Evolutionary conservation across 2,797 vertebrate species (phyloP), one percentile per base, ranked within the genome.

Genomic region (Gymnoscopelus braueri): DNA sequence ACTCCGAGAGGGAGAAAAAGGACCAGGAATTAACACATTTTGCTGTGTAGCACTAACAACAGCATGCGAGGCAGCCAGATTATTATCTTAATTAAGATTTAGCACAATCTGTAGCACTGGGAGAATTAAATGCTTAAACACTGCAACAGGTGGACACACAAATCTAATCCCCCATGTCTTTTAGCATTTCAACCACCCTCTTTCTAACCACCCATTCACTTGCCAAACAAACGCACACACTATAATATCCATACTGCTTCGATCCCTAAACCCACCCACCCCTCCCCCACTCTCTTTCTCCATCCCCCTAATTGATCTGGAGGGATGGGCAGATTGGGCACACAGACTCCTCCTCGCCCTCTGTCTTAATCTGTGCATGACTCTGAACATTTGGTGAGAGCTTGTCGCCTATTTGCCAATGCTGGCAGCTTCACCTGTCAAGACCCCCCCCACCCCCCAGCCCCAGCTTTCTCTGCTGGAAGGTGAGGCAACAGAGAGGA

Each of bases 371-470:
- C 61, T 71, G 67, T 26, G 57, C 67, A 71, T 77, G 71, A 72
- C 72, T 56, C 63, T 73, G 82, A 89, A 84, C 83, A 82, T 83
- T 88, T 86, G 80, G 82, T 82, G 70, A 52, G 74, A 69, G 71
- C 57, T 44, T 55, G 62, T 63, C 32, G 67, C 52, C 24, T 53
- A 60, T 71, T 77, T 82, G 80, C 84, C 71, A 74, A 63, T 56
- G 48, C 74, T 84, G 84, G 80, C 81, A 80, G 64, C 69, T 81
- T 87, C 83, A 84, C 83, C 80, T 74, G 77, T 78, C 81, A 63
- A 39, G 75, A 71, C 54, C 73, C 70, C 71, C 74, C 77, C 74
- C 71, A 80, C 70, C 82, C 71, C 78, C 71, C 48, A 70, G 82
- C 51, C 51, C 63, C 72, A 53, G 52, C 29, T 29, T 29, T 8